Conservation (phyloP, 2,113 vertebrate genomes). For the Pomatostomus ruficeps region DNA sequence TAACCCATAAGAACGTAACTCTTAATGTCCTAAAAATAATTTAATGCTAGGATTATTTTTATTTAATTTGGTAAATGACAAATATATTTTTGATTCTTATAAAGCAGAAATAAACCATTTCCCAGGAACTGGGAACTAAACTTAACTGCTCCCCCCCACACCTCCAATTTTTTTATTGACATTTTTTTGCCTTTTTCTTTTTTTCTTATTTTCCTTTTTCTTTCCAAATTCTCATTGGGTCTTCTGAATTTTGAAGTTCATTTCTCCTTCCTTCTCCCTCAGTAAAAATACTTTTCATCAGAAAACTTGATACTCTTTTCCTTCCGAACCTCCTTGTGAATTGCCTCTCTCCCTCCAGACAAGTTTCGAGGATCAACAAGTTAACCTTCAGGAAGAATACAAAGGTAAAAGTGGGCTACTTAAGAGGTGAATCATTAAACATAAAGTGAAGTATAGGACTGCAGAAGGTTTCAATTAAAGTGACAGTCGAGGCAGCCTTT, state of each 20-base stretch:
- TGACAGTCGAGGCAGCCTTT: constrained; percentile 12
- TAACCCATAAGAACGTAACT: background rate
- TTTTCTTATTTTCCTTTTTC: background rate
- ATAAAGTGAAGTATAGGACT: constrained; percentile 12
- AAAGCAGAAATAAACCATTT: constrained; percentile 64
- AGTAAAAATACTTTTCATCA: background rate
- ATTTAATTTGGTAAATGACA: constrained; percentile 21
- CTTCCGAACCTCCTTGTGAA: background rate
- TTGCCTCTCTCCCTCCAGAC: background rate
- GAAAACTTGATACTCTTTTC: background rate
- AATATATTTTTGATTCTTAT: constrained; percentile 47
- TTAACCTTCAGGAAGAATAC: constrained; percentile 61
- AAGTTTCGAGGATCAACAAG: constrained; percentile 58
- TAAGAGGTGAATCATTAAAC: constrained; percentile 64
- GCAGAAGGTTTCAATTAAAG: constrained; percentile 59
- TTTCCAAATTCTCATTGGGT: background rate
- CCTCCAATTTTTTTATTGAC: background rate
- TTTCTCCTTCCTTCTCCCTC: background rate
- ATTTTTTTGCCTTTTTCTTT: background rate
- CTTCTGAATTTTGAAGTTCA: background rate
- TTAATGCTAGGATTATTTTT: constrained; percentile 25
- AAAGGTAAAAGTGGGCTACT: constrained; percentile 55
- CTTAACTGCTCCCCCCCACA: background rate
- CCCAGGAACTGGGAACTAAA: constrained; percentile 49
- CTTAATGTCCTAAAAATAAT: constrained; percentile 45